phyloP scores from a whole-genome alignment of 2,888 invertebrate genomes.

The Drepanosiphum platanoidis region DNA sequence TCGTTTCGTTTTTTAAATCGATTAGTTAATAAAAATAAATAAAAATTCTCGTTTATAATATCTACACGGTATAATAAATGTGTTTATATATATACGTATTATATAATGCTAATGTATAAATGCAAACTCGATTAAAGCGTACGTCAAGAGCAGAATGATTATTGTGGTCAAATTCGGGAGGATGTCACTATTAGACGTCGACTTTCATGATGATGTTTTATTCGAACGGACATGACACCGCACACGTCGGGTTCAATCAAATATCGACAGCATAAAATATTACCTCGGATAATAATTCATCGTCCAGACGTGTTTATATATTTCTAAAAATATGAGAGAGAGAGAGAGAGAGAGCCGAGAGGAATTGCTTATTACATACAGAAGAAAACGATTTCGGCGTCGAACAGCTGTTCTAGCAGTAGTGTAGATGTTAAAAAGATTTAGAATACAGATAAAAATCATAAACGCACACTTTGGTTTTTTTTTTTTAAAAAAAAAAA shows the following conservation, averaged over 20 bases:
- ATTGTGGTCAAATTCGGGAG: background rate
- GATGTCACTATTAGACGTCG: background rate
- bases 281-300: background rate
- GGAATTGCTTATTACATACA: background rate
- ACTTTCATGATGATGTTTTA: background rate
- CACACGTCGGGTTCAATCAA: background rate
- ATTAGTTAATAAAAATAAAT: too few species aligned
- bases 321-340: background rate
- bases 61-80: too few species aligned
- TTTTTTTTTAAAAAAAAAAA: background rate
- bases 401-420: background rate
- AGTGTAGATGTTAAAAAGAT: background rate
- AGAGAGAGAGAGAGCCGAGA: background rate
- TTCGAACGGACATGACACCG: background rate
- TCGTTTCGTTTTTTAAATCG: too few species aligned
- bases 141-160: background rate
- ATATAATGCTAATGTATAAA: background rate
- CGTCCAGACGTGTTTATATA: background rate
- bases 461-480: too few species aligned
- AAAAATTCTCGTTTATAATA: too few species aligned
- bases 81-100: background rate
- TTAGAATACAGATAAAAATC: too few species aligned
- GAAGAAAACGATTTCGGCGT: conserved; percentile 1
- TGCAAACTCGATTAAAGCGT: background rate
- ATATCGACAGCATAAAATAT: background rate